Conservation (phyloP, 1,140 invertebrate genomes). For the Caenorhabditis latens region DNA sequence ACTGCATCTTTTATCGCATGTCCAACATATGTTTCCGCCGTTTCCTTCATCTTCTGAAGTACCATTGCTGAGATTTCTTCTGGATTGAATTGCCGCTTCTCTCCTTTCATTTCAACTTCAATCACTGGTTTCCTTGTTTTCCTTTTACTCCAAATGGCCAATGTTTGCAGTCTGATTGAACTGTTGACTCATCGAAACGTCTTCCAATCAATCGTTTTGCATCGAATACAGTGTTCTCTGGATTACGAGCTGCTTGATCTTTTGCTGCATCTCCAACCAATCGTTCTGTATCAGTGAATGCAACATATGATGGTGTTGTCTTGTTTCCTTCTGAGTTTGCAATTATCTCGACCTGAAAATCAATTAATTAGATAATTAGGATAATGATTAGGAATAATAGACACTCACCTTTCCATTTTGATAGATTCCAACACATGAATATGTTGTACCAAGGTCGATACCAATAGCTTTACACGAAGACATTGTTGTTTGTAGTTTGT, state of each 20-base stretch:
- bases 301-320: slow-evolving; percentile 88
- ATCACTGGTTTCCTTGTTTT: slow-evolving; percentile 61
- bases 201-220: slow-evolving; percentile 80
- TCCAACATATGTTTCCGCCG: slow-evolving; percentile 80
- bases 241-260: slow-evolving; percentile 85
- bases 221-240: slow-evolving; percentile 82
- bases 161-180: slow-evolving; percentile 36
- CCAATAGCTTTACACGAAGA: slow-evolving; percentile 85
- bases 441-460: slow-evolving; percentile 97
- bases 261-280: slow-evolving; percentile 85
- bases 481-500: slow-evolving; percentile 63
- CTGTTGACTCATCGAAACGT: slow-evolving; percentile 20
- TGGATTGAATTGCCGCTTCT: slow-evolving; percentile 67
- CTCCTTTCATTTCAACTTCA: slow-evolving; percentile 62
- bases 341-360: slow-evolving; percentile 84
- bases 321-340: slow-evolving; percentile 90
- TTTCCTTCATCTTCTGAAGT: slow-evolving; percentile 80
- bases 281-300: slow-evolving; percentile 88
- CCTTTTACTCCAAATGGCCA: slow-evolving; percentile 77
- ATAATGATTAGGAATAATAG: background rate
- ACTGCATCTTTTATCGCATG: slow-evolving; percentile 83
- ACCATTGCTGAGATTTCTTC: slow-evolving; percentile 89
- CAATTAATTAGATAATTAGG: background rate
- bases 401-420: slow-evolving; percentile 82
- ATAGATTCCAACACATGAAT: slow-evolving; percentile 84